A percentile compares a stretch with the other conserved stretches of the same genome.
phyloP scores from a whole-genome alignment of 2,797 vertebrate genomes.

The Eremophila alpestris region DNA sequence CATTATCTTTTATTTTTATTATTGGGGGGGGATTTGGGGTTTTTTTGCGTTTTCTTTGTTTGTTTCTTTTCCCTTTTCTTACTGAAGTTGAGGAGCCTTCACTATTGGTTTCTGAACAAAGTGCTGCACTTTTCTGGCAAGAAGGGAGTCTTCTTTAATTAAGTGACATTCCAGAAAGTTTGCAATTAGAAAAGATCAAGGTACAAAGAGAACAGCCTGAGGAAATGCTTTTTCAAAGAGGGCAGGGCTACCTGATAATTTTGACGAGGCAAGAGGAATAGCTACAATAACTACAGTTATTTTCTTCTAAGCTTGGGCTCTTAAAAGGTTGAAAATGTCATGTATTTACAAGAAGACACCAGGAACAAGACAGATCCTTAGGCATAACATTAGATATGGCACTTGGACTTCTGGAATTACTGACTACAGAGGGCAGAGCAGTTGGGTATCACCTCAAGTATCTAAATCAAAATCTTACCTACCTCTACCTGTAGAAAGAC shows the following conservation, averaged over 20 bases:
- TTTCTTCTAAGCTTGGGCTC: not conserved
- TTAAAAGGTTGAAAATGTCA: not conserved
- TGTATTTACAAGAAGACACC: not conserved
- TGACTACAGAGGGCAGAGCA: not conserved
- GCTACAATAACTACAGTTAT: not conserved
- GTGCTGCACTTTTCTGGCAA: not conserved
- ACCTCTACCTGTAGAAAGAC: not conserved
- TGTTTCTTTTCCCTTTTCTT: not conserved
- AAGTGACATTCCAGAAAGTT: conserved; percentile 29
- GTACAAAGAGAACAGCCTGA: not conserved
- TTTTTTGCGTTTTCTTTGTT: not conserved
- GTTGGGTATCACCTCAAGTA: not conserved
- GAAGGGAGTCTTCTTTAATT: conserved; percentile 18
- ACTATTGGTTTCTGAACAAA: not conserved
- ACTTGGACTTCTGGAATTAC: not conserved
- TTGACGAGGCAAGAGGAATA: not conserved
- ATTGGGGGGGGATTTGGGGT: not conserved
- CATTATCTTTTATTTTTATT: fast-evolving
- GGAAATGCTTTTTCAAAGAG: conserved; percentile 20
- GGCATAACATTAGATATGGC: not conserved
- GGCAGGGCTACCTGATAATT: not conserved
- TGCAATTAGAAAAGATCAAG: conserved; percentile 21
- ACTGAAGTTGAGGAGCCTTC: not conserved
- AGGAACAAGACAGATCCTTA: not conserved
- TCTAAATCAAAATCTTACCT: conserved; percentile 24